Percentiles rank a stretch among this genome's conserved stretches.
These are phyloP conservation scores for Scaptomyza cyrtandrae DNA, from an alignment of 2,888 invertebrate species.

Conservation along the genomic window DNA sequence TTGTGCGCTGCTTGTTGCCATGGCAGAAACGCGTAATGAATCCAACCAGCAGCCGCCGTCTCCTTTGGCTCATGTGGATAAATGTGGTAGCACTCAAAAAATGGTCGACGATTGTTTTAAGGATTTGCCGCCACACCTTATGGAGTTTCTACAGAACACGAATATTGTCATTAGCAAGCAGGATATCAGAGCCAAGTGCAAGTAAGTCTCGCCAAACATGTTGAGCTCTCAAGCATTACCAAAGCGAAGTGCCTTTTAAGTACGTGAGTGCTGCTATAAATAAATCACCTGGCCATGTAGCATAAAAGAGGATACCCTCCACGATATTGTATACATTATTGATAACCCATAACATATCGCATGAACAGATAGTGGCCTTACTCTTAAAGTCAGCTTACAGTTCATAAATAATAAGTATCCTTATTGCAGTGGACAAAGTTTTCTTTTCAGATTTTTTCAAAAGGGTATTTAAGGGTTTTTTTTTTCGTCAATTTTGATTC, in stretches of 20 bases:
- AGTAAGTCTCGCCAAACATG: constrained; percentile 68
- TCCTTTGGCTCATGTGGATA: constrained; percentile 33
- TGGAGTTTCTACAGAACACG: constrained; percentile 81
- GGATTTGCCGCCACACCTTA: constrained; percentile 82
- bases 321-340: constrained; percentile 31
- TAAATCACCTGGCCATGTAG: constrained; percentile 17
- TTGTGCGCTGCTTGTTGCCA: constrained; percentile 19
- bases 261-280: constrained; percentile 12
- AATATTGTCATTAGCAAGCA: constrained; percentile 81
- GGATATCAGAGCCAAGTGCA: constrained; percentile 83
- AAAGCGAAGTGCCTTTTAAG: constrained; percentile 7
- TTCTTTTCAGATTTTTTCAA: constrained; percentile 5
- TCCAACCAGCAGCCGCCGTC: constrained; percentile 23
- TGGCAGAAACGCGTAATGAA: constrained; percentile 35
- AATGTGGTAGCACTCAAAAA: constrained; percentile 80
- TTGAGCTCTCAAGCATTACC: background rate
- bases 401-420: constrained; percentile 35
- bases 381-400: background rate
- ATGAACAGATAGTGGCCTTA: background rate
- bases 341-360: constrained; percentile 28
- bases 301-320: background rate
- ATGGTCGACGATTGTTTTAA: constrained; percentile 83
- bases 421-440: no score
- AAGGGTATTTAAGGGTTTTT: constrained; percentile 1
- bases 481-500: background rate